Percentiles rank a stretch among this genome's conserved stretches.
Evolutionary conservation across 2,797 vertebrate species (phyloP).

Genomic region (Ibycter americanus): DNA sequence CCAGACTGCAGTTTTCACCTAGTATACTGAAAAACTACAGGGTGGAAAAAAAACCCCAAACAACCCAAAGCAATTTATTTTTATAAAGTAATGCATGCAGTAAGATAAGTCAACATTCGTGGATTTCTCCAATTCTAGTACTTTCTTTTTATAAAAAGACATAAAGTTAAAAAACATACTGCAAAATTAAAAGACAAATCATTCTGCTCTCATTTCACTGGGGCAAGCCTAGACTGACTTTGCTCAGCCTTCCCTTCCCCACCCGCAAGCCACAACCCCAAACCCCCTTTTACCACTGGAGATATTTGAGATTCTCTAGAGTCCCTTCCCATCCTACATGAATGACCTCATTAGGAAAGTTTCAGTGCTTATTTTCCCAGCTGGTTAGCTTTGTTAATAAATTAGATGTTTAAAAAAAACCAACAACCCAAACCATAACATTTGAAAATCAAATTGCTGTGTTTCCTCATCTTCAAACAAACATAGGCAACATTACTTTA

Average conservation of each 20-base stretch:
- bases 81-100: background rate
- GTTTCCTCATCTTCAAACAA: constrained; percentile 21
- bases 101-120: background rate
- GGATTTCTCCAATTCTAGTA: background rate
- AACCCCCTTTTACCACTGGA: background rate
- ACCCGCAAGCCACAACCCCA: background rate
- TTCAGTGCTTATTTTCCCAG: constrained; percentile 14
- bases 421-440: background rate
- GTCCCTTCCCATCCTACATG: background rate
- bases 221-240: background rate
- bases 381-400: background rate
- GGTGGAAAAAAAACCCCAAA: rapidly evolving
- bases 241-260: background rate
- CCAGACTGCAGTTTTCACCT: background rate
- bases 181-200: background rate
- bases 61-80: background rate
- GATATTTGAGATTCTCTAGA: background rate
- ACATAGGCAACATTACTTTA: background rate
- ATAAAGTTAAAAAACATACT: background rate
- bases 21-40: rapidly evolving
- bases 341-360: constrained; percentile 17
- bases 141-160: background rate
- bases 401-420: background rate
- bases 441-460: constrained; percentile 14
- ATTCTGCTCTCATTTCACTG: background rate